Conservation (phyloP, 2,888 invertebrate genomes). For the Stenoptilia bipunctidactyla region DNA sequence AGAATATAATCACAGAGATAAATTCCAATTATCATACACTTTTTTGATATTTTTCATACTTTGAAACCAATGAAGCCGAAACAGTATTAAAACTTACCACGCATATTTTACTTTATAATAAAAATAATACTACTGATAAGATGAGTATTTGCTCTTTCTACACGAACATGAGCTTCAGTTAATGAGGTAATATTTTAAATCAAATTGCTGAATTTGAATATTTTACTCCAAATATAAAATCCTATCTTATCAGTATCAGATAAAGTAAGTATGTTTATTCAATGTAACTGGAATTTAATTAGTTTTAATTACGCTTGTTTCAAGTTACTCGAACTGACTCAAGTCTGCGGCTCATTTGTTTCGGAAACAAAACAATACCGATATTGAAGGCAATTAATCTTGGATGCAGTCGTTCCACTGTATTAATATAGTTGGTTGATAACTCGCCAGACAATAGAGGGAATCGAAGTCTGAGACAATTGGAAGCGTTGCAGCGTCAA, state of each 20-base stretch:
- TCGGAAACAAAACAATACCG: background rate
- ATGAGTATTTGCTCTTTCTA: background rate
- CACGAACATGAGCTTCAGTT: background rate
- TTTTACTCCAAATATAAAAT: background rate
- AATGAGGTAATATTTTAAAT: background rate
- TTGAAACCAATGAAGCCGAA: background rate
- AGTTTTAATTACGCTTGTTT: too few relatives aligned
- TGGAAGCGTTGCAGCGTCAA: constrained; percentile 59
- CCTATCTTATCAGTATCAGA: background rate
- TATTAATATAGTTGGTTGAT: constrained; percentile 10
- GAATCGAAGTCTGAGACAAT: constrained; percentile 34
- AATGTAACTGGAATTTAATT: background rate
- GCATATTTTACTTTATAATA: background rate
- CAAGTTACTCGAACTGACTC: too few relatives aligned
- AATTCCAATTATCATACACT: constrained; percentile 29
- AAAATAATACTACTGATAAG: background rate
- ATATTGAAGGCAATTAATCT: background rate
- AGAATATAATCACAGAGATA: constrained; percentile 46
- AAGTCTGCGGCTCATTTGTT: too few relatives aligned
- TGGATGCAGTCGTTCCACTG: background rate
- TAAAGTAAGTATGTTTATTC: background rate
- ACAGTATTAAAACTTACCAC: background rate
- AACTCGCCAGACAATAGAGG: constrained; percentile 11
- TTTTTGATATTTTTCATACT: background rate
- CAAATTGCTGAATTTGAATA: background rate